Evolutionary conservation across 2,113 vertebrate genomes (phyloP).

Genomic region (Epinephelus moara): DNA sequence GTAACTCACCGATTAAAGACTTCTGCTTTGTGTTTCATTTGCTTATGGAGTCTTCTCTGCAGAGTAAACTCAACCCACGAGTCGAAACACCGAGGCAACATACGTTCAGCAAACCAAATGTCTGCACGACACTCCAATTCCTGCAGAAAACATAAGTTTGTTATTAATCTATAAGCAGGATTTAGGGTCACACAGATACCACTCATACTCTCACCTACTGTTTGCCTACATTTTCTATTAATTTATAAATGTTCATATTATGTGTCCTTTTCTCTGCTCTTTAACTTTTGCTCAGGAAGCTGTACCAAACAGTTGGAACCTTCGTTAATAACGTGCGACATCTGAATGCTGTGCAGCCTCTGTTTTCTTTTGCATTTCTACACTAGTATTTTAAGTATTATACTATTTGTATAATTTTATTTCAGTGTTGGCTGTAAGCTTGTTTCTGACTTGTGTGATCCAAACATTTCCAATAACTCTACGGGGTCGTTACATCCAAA

Average conservation of each 20-base stretch:
- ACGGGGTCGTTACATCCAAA: no score
- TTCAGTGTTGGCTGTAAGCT: no score
- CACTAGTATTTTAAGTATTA: no score
- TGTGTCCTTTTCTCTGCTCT: no score
- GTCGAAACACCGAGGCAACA: slow-evolving; percentile 74
- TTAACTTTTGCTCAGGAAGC: no score
- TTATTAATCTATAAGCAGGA: background rate
- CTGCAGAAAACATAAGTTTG: slow-evolving; percentile 48
- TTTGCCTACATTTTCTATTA: background rate
- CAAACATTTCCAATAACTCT: no score
- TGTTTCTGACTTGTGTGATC: no score
- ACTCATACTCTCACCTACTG: background rate
- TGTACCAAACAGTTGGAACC: no score
- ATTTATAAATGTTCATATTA: background rate
- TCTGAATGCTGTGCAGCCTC: no score
- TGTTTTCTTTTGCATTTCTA: no score
- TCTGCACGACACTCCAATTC: slow-evolving; percentile 71
- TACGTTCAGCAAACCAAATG: slow-evolving; percentile 66
- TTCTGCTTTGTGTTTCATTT: slow-evolving; percentile 63
- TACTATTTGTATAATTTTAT: no score
- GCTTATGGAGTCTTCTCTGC: slow-evolving; percentile 56
- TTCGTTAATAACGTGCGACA: no score
- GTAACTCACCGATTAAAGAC: slow-evolving; percentile 67
- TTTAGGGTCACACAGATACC: background rate
- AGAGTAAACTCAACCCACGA: slow-evolving; percentile 81